Evolutionary conservation across 2,113 vertebrate species (phyloP).

Genomic region (Heterotilapia buettikoferi): DNA sequence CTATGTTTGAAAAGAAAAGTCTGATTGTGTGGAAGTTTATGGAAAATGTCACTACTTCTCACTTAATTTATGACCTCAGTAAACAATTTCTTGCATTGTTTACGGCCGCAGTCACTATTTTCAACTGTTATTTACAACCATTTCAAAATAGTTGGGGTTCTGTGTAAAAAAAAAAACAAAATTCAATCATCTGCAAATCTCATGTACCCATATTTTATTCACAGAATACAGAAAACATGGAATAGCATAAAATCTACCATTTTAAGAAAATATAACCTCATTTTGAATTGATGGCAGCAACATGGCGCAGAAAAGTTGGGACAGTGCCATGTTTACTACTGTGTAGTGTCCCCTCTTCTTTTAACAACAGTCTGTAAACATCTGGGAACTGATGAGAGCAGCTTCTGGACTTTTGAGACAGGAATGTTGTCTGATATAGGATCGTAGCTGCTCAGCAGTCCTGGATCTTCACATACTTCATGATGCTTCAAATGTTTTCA

Average conservation of each 20-base stretch:
- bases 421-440: neutral
- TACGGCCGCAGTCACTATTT: accelerated
- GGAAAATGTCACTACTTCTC: neutral
- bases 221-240: neutral
- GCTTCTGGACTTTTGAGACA: neutral
- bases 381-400: neutral
- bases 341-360: neutral
- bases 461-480: neutral
- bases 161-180: neutral
- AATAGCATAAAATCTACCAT: neutral
- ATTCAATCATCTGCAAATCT: neutral
- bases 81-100: neutral
- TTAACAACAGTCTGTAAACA: neutral
- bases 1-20: neutral
- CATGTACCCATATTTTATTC: neutral
- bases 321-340: neutral
- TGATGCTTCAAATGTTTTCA: neutral
- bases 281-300: neutral
- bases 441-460: neutral
- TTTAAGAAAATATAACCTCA: neutral
- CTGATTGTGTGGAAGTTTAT: neutral
- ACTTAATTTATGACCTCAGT: neutral
- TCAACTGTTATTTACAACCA: neutral
- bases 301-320: neutral
- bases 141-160: neutral